phyloP scores from a whole-genome alignment of 1,140 invertebrate genomes.

The Eriocheir sinensis region DNA sequence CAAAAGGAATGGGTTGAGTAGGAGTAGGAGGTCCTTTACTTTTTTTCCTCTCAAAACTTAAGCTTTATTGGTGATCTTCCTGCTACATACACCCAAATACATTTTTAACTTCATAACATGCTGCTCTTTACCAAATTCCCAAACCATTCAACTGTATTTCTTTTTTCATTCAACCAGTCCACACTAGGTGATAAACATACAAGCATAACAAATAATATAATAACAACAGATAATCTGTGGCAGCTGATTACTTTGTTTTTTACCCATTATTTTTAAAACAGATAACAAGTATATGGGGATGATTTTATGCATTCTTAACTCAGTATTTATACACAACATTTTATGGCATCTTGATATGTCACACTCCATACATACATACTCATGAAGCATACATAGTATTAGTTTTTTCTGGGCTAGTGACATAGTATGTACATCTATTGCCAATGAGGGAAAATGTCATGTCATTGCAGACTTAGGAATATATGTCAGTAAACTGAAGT shows the following conservation, averaged over 20 bases:
- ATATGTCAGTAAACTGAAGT: neutral
- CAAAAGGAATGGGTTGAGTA: neutral
- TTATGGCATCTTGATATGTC: neutral
- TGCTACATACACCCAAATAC: neutral
- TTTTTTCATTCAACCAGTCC: neutral
- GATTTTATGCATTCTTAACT: neutral
- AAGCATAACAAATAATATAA: neutral
- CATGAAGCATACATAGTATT: neutral
- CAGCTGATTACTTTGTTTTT: neutral
- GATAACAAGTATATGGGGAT: neutral
- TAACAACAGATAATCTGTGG: neutral
- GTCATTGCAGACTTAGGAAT: neutral
- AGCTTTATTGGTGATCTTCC: neutral
- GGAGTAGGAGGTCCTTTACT: too few species aligned
- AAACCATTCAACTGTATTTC: neutral
- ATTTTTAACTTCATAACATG: neutral
- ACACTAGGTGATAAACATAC: neutral
- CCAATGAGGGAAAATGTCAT: neutral
- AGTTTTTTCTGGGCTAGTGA: neutral
- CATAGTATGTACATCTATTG: neutral
- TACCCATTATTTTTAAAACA: neutral
- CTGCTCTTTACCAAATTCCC: too few species aligned
- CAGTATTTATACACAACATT: slow-evolving; percentile 16
- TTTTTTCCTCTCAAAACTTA: neutral
- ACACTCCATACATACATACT: slow-evolving; percentile 14